Evolutionary conservation across 2,113 vertebrate species (phyloP), one percentile per base, ranked within the genome.

Genomic region (Alligator sinensis): DNA sequence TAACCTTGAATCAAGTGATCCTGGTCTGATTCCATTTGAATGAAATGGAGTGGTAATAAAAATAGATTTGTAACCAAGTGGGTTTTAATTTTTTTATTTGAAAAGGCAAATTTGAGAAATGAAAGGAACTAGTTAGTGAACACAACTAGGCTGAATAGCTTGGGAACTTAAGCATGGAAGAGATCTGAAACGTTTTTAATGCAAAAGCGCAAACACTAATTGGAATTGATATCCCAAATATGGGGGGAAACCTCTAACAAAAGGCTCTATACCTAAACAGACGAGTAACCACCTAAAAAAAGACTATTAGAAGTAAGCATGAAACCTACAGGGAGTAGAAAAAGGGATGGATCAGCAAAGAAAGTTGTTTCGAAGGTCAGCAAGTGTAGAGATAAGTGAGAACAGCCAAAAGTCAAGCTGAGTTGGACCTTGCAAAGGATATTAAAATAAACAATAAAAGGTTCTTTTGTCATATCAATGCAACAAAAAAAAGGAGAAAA

Each of bases 381-480:
- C 75, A 91, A 96, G 76, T 82, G 66, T 61, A 82, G 90, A 90
- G 91, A 75, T 91, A 91, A 94, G 82, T 54, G 61, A 96, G 94
- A 96, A 80, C 28, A 96, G 96, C 96, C 96, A 96, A 75, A 96
- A 96, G 80, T 96, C 96, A 93, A 93, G 96, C 96, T 96, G 95
- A 96, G 96, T 92, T 96, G 95, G 93, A 96, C 93, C 91, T 96
- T 93, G 96, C 75, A 80, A 88, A 96, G 92, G 91, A 96, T 96
- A 97, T 96, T 97, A 96, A 97, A 97, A 96, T 86, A 97, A 96
- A 97, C 88, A 96, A 3, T 93, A 93, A 54, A 94, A 93, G n/a
- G 93, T 91, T 95, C 91, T 91, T 94, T 89, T 79, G 89, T 3
- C 76, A 97, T 85, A 47, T 47, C 7, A 47, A 47, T 47, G 47